Evolutionary conservation across 2,113 vertebrate species (phyloP).

Genomic region (Crotalus viridis): DNA sequence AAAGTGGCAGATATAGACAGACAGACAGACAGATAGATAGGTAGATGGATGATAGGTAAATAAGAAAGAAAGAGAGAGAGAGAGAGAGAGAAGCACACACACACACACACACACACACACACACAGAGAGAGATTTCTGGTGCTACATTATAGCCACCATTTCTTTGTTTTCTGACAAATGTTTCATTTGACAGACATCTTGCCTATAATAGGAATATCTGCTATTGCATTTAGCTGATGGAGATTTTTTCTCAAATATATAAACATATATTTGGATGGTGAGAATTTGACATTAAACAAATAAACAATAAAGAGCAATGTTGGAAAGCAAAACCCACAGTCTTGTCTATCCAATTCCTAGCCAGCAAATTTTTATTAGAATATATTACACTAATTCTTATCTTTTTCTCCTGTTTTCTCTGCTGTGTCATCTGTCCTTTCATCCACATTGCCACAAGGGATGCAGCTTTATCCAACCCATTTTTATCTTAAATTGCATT

Average conservation of each 20-base stretch:
- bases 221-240: not conserved
- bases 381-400: too few relatives aligned
- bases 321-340: too few relatives aligned
- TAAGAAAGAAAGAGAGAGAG: too few relatives aligned
- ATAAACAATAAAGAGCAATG: not conserved
- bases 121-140: not conserved
- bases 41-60: too few relatives aligned
- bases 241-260: too few relatives aligned
- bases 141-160: not conserved
- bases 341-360: not conserved
- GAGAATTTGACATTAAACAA: not conserved
- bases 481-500: not conserved
- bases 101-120: too few relatives aligned
- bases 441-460: not conserved
- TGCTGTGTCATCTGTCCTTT: not conserved
- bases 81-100: too few relatives aligned
- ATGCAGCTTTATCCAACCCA: not conserved
- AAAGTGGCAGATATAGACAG: not conserved
- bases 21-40: too few relatives aligned
- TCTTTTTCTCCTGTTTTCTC: not conserved
- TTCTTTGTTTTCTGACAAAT: not conserved
- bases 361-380: not conserved
- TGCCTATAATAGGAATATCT: not conserved
- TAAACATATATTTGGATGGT: too few relatives aligned
- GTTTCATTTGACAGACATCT: not conserved